These are phyloP conservation scores for Scolopax bukidnonensis DNA, from an alignment of 2,797 vertebrate species.

Conservation along the genomic window DNA sequence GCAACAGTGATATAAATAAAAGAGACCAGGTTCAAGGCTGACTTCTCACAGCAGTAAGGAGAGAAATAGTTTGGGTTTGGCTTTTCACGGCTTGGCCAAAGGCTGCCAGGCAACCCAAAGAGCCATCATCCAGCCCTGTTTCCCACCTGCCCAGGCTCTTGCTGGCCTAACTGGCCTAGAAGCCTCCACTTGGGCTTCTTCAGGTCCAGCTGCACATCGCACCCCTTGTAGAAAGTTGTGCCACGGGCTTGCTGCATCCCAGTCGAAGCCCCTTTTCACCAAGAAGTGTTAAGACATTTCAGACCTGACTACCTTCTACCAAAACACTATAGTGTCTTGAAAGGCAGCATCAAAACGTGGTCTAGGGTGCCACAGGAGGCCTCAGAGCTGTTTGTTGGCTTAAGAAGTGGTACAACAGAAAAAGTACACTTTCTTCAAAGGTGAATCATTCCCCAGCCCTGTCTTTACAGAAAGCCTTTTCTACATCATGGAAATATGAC, in stretches of 20 bases:
- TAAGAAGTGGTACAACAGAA: background rate
- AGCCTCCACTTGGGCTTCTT: background rate
- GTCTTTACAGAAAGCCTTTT: background rate
- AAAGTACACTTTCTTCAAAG: background rate
- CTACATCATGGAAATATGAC: background rate
- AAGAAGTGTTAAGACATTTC: background rate
- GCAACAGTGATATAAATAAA: background rate
- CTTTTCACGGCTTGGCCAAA: rapidly evolving
- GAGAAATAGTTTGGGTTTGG: background rate
- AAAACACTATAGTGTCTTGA: background rate
- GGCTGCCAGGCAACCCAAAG: background rate
- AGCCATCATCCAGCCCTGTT: background rate
- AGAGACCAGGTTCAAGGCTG: background rate
- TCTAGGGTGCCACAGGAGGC: background rate
- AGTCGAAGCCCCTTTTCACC: background rate
- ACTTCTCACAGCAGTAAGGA: background rate
- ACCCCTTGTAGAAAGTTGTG: background rate
- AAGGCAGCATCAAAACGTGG: background rate
- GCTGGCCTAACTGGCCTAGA: background rate
- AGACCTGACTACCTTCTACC: background rate
- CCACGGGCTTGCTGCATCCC: rapidly evolving
- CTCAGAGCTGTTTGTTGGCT: background rate
- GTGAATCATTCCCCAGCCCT: background rate
- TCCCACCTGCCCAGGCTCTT: background rate
- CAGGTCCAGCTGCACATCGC: background rate